Conservation (phyloP, 2,113 vertebrate genomes). For the Sisor rabdophorus region DNA sequence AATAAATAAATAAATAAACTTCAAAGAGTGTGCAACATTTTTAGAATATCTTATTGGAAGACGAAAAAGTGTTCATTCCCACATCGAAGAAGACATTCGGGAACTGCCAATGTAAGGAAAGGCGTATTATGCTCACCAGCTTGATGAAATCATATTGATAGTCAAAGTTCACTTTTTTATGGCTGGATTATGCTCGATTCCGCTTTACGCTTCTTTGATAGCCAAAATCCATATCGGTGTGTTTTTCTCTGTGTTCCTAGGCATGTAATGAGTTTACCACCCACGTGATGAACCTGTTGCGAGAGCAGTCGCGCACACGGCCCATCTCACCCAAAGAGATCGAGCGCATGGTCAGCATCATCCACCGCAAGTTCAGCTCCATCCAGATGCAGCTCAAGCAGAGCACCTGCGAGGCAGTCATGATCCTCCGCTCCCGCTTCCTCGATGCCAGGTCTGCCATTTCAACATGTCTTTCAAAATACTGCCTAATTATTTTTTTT, state of each 20-base stretch:
- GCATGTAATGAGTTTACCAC: slow-evolving; percentile 98
- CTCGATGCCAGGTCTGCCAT: slow-evolving; percentile 86
- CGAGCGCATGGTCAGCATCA: slow-evolving; percentile 96
- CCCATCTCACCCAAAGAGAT: slow-evolving; percentile 98
- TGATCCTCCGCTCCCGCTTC: slow-evolving; percentile 97
- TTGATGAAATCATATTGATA: not conserved
- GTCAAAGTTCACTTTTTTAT: not conserved
- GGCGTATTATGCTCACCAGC: not conserved
- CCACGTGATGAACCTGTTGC: slow-evolving; percentile 96
- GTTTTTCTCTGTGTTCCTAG: slow-evolving; percentile 59
- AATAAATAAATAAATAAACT: too few species aligned
- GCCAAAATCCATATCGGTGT: not conserved
- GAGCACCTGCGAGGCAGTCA: slow-evolving; percentile 97
- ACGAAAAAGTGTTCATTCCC: too few species aligned
- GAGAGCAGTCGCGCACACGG: slow-evolving; percentile 92
- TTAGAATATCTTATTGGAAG: too few species aligned
- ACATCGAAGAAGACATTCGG: too few species aligned
- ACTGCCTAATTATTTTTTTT: not conserved
- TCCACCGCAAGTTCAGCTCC: slow-evolving; percentile 99
- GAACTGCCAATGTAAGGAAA: not conserved
- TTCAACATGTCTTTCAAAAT: not conserved
- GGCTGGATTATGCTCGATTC: not conserved
- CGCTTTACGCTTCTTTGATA: not conserved
- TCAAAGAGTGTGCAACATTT: too few species aligned
- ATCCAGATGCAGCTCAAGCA: slow-evolving; percentile 99